Conservation (phyloP, 2,888 invertebrate genomes). For the Lasioglossum malachurum region DNA sequence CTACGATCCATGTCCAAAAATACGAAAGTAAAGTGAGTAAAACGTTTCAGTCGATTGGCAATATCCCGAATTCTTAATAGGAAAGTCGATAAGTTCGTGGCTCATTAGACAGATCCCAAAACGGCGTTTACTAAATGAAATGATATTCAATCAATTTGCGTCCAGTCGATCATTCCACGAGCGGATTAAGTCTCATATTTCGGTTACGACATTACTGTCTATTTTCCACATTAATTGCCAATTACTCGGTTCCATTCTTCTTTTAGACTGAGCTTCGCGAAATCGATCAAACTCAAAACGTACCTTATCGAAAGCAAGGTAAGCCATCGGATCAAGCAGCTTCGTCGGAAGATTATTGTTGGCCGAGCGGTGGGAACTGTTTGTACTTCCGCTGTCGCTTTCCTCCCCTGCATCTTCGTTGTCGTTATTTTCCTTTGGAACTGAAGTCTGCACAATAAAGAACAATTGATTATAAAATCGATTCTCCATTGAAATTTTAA, state of each 20-base stretch:
- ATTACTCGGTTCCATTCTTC: background rate
- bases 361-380: constrained; percentile 79
- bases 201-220: background rate
- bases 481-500: too few species aligned
- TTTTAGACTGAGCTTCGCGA: background rate
- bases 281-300: constrained; percentile 27
- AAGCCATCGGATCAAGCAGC: constrained; percentile 78
- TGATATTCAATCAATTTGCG: background rate
- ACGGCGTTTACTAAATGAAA: background rate
- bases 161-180: background rate
- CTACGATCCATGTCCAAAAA: background rate
- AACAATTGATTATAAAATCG: background rate
- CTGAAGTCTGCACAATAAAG: constrained; percentile 36
- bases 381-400: constrained; percentile 78
- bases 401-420: constrained; percentile 81
- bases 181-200: background rate
- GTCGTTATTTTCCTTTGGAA: constrained; percentile 76
- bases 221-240: background rate
- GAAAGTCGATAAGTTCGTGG: background rate
- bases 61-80: background rate
- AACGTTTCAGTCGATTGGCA: background rate
- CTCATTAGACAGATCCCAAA: background rate
- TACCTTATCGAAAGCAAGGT: constrained; percentile 81
- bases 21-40: too few species aligned
- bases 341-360: constrained; percentile 78